Base-by-base conservation (phyloP, 2,797 vertebrate species). In the Amblyraja radiata region DNA sequence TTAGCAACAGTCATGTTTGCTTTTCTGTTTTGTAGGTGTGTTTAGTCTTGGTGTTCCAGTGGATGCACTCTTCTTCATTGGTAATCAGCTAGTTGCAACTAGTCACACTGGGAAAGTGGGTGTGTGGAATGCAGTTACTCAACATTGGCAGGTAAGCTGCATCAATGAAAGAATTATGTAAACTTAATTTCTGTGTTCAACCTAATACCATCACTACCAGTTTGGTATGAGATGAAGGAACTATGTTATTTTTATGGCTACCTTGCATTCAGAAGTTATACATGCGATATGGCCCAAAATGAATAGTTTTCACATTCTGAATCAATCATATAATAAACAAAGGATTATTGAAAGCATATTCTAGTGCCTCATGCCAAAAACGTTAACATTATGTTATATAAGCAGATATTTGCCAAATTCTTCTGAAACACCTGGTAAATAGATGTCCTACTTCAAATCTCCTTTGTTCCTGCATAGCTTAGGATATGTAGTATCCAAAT, bases 51-150 rank as follows among this genome's bases (percentile, higher is more conserved):
- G 98, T 0, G 99, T 99, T 78, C 98, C 98, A 39, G 99, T 99
- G 2, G 99, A 99, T 90, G 97, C 98, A 39, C 97, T 99, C 88
- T 99, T 99, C 96, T 99, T 99, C 93, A 99, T 99, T n/a, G 99
- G 99, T 58, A 99, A 97, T 96, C 99, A 99, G 96, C 81, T 99
- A 95, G 98, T 99, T 86, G 99, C 98, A 94, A 99, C 99, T 0
- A 99, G 99, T 95, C 98, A 99, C 74, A 99, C 99, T 0, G 99
- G 99, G 94, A 99, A 99, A 94, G 99, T 99, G 7, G 99, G 99
- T n/a, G 98, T 99, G 93, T 99, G 99, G 99, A 99, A 99, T 0
- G 99, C 99, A 0, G 98, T 99, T 95, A 99, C 99, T 58, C 98
- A 99, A 94, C 98, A 99, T 94, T 99, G 98, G 99, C 99, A 99